phyloP scores from a whole-genome alignment of 1,140 invertebrate genomes.

The Capitella teleta region DNA sequence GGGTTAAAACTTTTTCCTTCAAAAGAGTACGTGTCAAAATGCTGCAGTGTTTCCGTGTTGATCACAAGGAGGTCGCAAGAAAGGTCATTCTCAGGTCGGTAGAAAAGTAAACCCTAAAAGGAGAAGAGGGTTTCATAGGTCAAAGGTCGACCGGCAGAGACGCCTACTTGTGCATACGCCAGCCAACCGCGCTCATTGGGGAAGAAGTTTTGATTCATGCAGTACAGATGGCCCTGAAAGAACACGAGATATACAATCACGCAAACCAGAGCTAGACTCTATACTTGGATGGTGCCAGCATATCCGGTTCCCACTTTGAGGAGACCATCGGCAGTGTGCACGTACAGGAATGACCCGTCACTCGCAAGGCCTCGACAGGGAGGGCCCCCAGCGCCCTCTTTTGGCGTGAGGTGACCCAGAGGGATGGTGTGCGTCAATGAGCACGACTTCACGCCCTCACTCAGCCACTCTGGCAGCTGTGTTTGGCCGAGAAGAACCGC shows the following conservation, averaged over 20 bases:
- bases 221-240: conserved; percentile 58
- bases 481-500: conserved; percentile 74
- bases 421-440: conserved; percentile 62
- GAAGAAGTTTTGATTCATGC: conserved; percentile 68
- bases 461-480: conserved; percentile 73
- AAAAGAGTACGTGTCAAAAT: conserved; percentile 44
- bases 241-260: conserved; percentile 6
- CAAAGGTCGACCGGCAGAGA: not conserved
- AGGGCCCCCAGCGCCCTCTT: too few relatives aligned
- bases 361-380: conserved; percentile 69
- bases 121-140: not conserved
- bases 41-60: conserved; percentile 41
- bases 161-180: conserved; percentile 67
- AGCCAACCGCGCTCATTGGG: conserved; percentile 62
- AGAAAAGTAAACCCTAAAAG: conserved; percentile 11
- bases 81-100: conserved; percentile 3
- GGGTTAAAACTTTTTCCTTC: conserved; percentile 47
- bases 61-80: conserved; percentile 26
- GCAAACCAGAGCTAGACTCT: not conserved
- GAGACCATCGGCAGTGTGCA: conserved; percentile 60
- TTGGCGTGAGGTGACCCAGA: too few relatives aligned
- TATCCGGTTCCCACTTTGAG: conserved; percentile 89
- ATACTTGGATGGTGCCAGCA: conserved; percentile 69
- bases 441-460: conserved; percentile 68
- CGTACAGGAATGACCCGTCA: conserved; percentile 78